A percentile compares a stretch with the other conserved stretches of the same genome.
Conservation (phyloP, 2,113 vertebrate genomes). For the Ictalurus punctatus region DNA sequence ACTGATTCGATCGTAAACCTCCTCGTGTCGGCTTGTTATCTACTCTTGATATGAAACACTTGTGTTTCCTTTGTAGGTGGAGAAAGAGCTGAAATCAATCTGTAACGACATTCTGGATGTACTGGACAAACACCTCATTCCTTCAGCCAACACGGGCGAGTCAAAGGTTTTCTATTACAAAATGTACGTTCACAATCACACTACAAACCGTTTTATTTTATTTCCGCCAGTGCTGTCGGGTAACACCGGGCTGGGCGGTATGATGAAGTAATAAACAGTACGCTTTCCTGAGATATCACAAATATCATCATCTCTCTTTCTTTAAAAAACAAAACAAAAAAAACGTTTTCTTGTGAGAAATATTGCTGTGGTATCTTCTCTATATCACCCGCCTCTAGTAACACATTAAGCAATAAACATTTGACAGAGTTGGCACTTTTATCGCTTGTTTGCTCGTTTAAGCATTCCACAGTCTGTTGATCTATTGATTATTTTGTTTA, state of each 20-base stretch:
- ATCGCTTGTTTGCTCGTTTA: neutral
- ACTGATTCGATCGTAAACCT: neutral
- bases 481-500: neutral
- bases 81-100: constrained; percentile 93
- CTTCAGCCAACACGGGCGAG: constrained; percentile 91
- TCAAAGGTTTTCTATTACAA: constrained; percentile 99
- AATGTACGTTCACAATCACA: constrained; percentile 79
- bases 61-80: constrained; percentile 76
- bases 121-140: constrained; percentile 98
- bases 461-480: neutral
- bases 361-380: neutral
- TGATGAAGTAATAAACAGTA: neutral
- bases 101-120: constrained; percentile 97
- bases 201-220: neutral
- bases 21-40: neutral
- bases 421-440: too few relatives aligned
- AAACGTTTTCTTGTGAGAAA: neutral
- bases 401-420: neutral
- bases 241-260: too few relatives aligned
- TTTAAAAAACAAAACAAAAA: too few relatives aligned
- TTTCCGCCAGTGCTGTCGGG: neutral
- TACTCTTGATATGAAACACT: neutral
- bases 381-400: neutral
- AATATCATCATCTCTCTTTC: neutral
- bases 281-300: neutral